Percentiles rank a stretch among this genome's conserved stretches.
phyloP scores from a whole-genome alignment of 2,888 invertebrate genomes.

The Polydrusus cervinus region DNA sequence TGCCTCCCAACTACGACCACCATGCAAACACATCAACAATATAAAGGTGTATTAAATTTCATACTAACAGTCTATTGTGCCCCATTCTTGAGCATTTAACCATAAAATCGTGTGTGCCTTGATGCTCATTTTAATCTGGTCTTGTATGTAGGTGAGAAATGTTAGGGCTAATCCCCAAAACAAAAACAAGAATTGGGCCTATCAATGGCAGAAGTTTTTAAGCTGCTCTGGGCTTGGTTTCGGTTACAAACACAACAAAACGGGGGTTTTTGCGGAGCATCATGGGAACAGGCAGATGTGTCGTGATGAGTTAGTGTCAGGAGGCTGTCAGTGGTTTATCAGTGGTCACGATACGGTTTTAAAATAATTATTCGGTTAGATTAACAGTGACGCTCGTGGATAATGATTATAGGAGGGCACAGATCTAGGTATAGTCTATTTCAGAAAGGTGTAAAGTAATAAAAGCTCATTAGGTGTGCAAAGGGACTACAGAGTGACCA shows the following conservation, averaged over 20 bases:
- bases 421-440: too few species aligned
- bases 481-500: too few species aligned
- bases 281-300: conserved; percentile 44
- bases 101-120: conserved; percentile 51
- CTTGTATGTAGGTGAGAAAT: conserved; percentile 60
- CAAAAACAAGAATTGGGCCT: conserved; percentile 50
- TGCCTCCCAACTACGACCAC: conserved; percentile 43
- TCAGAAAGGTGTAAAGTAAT: too few species aligned
- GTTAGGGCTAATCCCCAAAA: conserved; percentile 57
- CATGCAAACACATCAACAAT: conserved; percentile 38
- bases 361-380: neutral
- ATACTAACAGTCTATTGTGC: conserved; percentile 31
- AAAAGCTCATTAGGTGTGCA: too few species aligned
- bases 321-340: conserved; percentile 20
- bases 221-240: conserved; percentile 31
- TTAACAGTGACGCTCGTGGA: too few species aligned
- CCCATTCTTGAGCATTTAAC: conserved; percentile 40
- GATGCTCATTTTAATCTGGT: conserved; percentile 63
- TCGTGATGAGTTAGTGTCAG: conserved; percentile 29
- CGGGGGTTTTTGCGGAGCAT: conserved; percentile 29
- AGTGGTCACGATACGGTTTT: conserved; percentile 7
- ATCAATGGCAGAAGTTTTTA: conserved; percentile 34
- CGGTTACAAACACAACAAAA: conserved; percentile 41
- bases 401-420: too few species aligned
- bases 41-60: conserved; percentile 44